Conservation (phyloP, 2,797 vertebrate species). For the Taeniopygia guttata region DNA sequence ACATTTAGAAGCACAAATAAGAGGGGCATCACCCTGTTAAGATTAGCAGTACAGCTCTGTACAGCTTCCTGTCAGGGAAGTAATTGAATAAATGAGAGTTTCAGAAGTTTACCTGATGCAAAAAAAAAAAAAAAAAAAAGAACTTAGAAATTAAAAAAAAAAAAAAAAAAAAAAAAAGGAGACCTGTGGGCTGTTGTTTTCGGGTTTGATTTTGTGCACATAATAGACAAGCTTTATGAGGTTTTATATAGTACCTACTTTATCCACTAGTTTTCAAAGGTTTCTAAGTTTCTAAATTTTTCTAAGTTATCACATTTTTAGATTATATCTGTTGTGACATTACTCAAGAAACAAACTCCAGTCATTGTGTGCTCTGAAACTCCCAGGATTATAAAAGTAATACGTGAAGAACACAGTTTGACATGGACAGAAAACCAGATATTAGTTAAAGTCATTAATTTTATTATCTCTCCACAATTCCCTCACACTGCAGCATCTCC, state of each 20-base stretch:
- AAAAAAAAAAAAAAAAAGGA: not conserved
- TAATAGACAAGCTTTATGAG: not conserved
- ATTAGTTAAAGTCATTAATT: not conserved
- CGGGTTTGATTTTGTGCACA: not conserved
- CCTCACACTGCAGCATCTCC: not conserved
- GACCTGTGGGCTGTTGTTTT: not conserved
- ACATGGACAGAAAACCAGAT: accelerated
- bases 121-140: not conserved
- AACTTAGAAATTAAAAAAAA: not conserved
- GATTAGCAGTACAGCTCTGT: not conserved
- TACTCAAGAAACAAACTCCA: not conserved
- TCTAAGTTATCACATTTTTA: not conserved
- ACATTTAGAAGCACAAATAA: not conserved
- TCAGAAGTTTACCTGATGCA: not conserved
- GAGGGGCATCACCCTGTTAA: not conserved
- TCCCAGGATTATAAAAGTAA: not conserved
- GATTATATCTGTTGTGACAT: not conserved
- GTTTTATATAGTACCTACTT: not conserved
- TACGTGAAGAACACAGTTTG: not conserved
- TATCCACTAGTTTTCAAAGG: not conserved
- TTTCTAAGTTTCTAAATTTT: not conserved
- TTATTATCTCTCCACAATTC: not conserved
- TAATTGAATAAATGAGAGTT: not conserved
- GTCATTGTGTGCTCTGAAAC: not conserved
- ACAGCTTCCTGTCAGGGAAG: not conserved